Base-by-base conservation (phyloP, 2,888 invertebrate species). In the Orthonevra nobilis region DNA sequence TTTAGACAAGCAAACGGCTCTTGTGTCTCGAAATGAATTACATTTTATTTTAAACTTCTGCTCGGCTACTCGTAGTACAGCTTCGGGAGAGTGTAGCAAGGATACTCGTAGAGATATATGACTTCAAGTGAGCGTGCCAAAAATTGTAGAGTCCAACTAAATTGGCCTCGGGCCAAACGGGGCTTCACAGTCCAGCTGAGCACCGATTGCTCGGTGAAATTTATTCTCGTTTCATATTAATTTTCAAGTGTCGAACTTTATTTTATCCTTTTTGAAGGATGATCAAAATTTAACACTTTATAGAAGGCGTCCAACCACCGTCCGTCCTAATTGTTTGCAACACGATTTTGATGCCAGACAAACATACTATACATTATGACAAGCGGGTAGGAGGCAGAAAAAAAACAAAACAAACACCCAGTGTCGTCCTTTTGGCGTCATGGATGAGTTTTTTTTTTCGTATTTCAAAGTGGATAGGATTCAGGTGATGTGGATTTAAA, bases 151-250 rank as follows among this genome's bases (percentile, higher is more conserved):
- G 46, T 72, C 34, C 52, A 60, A 77, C 58, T 46, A 46, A 46
- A 40, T 60, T 77, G 77, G 77, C 77, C 40, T 12, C 1, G 3
- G 14, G 72, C 77, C 77, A 77, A 61, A n/a, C 7, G 40, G 40
- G 32, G 40, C 54, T 44, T 54, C 61, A 69, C 14, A 34, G 46
- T 9, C 10, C 20, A 0, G 3, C 23, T 23, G 10, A 19, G 0
- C 12, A 28, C 38, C n/a, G n/a, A n/a, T n/a, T n/a, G n/a, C n/a
- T n/a, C n/a, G 48, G 34, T 32, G 38, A 42, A 58, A 56, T 64
- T 28, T 70, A 77, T 77, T 77, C 40, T 58, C 77, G 58, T 77
- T 70, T 77, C 69, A 52, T 52, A 70, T 64, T 56, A 77, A 72
- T 63, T 72, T 52, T 77, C 60, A 30, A 64, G 46, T 72, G 72